Percentiles rank a stretch among this genome's conserved stretches.
These are phyloP conservation scores for Coleophora deauratella DNA, from an alignment of 2,888 invertebrate species.

Conservation along the genomic window DNA sequence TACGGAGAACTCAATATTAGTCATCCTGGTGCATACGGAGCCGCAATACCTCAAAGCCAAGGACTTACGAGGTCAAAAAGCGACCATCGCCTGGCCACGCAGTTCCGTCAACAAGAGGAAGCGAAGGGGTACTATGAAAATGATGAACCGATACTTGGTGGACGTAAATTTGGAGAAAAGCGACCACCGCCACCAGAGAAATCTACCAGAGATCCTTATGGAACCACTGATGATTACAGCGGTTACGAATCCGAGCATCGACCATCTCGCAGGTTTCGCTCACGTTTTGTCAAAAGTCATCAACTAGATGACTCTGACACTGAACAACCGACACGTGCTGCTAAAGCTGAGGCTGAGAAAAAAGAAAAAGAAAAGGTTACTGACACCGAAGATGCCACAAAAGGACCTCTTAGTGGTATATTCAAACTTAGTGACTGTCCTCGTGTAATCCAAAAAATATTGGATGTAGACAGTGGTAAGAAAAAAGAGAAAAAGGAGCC, in stretches of 20 bases:
- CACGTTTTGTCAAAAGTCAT: constrained; percentile 79
- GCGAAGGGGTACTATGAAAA: constrained; percentile 76
- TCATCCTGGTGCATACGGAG: constrained; percentile 75
- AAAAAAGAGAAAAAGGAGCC: constrained; percentile 85
- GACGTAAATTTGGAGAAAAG: constrained; percentile 86
- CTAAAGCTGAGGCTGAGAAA: constrained; percentile 76
- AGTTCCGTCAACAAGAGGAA: constrained; percentile 91
- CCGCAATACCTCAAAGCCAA: constrained; percentile 76
- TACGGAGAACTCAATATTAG: constrained; percentile 93
- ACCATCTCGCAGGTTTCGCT: constrained; percentile 80
- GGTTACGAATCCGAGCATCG: constrained; percentile 79
- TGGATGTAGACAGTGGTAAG: constrained; percentile 83
- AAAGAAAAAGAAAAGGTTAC: constrained; percentile 81
- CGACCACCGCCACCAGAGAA: constrained; percentile 68
- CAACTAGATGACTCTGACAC: constrained; percentile 85
- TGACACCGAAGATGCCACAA: constrained; percentile 92
- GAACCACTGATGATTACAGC: constrained; percentile 76
- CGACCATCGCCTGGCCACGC: constrained; percentile 91
- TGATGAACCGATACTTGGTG: constrained; percentile 81
- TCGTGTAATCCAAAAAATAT: constrained; percentile 89
- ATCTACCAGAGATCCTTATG: constrained; percentile 73
- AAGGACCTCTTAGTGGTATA: constrained; percentile 91
- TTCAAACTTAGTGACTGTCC: constrained; percentile 90
- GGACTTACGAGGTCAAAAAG: constrained; percentile 94
- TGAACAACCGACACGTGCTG: constrained; percentile 76